These are phyloP conservation scores for Aporophyla lueneburgensis DNA, from an alignment of 2,888 invertebrate genomes.

Conservation along the genomic window DNA sequence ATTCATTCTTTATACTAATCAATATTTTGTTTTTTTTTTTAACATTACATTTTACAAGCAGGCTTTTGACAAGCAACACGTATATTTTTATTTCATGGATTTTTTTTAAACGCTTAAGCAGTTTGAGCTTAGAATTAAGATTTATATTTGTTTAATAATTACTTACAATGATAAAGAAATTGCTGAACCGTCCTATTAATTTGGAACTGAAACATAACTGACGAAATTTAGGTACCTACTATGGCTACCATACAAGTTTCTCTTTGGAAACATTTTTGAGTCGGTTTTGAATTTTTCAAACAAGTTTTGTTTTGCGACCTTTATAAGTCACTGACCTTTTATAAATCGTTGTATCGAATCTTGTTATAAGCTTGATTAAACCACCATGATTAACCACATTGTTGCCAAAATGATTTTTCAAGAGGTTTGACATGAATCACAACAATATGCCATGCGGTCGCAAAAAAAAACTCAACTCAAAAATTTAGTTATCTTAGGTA, in stretches of 20 bases:
- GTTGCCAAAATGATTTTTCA: not conserved
- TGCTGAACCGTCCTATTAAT: not conserved
- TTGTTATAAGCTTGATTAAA: slow-evolving; percentile 12
- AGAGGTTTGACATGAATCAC: not conserved
- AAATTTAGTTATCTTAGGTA: not conserved
- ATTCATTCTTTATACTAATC: too few relatives aligned
- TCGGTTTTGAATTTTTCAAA: not conserved
- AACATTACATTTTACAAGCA: too few relatives aligned
- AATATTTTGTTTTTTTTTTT: too few relatives aligned
- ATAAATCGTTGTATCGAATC: not conserved
- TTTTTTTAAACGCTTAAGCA: too few relatives aligned
- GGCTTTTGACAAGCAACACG: too few relatives aligned
- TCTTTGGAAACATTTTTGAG: not conserved
- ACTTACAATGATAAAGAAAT: not conserved
- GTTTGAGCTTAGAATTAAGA: not conserved
- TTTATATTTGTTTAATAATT: not conserved
- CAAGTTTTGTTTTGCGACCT: not conserved
- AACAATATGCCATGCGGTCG: not conserved
- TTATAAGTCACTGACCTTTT: not conserved
- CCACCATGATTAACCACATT: slow-evolving; percentile 37
- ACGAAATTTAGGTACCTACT: too few relatives aligned
- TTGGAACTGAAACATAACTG: too few relatives aligned
- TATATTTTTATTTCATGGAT: too few relatives aligned
- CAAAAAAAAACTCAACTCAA: not conserved
- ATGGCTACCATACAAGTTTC: too few relatives aligned